Base-by-base conservation (phyloP, 1,140 invertebrate genomes). In the Diachasma alloeum region DNA sequence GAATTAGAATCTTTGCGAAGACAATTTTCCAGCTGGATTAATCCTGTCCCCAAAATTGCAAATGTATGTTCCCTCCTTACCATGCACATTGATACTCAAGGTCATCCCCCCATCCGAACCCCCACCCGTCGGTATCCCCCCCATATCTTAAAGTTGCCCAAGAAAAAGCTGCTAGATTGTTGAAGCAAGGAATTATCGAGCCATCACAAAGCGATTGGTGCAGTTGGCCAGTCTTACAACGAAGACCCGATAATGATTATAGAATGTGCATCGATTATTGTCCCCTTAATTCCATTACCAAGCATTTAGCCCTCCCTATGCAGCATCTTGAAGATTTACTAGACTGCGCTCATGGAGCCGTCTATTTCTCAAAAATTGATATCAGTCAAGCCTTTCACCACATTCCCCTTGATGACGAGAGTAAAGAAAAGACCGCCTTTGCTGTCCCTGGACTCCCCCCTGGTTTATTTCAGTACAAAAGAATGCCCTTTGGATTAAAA, bases 61-160 rank as follows among this genome's bases (percentile, higher is more conserved):
- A 17, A n/a, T 17, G 17, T 53, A 2, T 53, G 48, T 9, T 15
- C 48, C 48, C 11, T n/a, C 1, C 6, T 53, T 2, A 53, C 48
- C 10, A n/a, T 53, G 10, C 31, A 70, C 10, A 24, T 24, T 83
- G 83, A 36, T 81, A 78, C 42, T n/a, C 19, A 48, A 44, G 70
- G 24, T 11, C 19, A 70, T 17, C 15, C 42, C 4, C 68, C 19
- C 19, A 36, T 70, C 19, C 48, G 48, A 2, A 2, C 1, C 4
- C 9, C n/a, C 0, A 70, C 68, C 2, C 17, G 22, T 5, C 68
- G 36, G n/a, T 70, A 70, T 44, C 11, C 9, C 68, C 17, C n/a
- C 3, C 19, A 15, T 0, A 4, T 44, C 6, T 39, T 1, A 48
- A 72, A 42, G 70, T 31, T n/a, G 37, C 37, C 17, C 68, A 42